phyloP scores from a whole-genome alignment of 1,140 invertebrate genomes.

The Drosophila oshimai region DNA sequence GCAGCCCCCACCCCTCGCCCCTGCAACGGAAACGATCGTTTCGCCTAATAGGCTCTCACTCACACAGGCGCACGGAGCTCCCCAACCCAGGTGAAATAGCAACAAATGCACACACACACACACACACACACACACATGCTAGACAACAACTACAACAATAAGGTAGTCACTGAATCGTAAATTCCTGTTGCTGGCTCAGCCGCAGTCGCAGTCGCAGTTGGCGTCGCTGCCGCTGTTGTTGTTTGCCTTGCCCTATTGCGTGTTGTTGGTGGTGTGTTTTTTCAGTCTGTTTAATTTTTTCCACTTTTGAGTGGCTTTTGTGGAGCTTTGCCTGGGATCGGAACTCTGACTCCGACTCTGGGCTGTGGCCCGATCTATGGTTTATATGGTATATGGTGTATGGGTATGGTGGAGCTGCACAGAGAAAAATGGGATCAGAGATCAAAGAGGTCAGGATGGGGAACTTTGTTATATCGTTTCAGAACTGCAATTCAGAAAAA shows the following conservation, averaged over 20 bases:
- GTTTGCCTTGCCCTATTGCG: constrained; percentile 82
- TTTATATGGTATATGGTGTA: background rate
- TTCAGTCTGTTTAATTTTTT: constrained; percentile 76
- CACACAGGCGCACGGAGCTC: constrained; percentile 33
- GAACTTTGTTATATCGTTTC: too few relatives aligned
- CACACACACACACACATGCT: constrained; percentile 17
- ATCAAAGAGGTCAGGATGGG: too few relatives aligned
- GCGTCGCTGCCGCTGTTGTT: constrained; percentile 63
- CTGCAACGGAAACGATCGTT: constrained; percentile 71
- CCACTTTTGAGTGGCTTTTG: constrained; percentile 66
- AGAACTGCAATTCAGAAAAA: too few relatives aligned
- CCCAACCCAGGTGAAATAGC: constrained; percentile 54
- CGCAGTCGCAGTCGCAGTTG: constrained; percentile 50
- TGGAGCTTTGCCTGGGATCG: constrained; percentile 65
- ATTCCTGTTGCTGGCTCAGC: constrained; percentile 74
- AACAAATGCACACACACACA: constrained; percentile 32
- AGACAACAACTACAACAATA: constrained; percentile 58
- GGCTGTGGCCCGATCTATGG: background rate
- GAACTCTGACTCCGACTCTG: constrained; percentile 25
- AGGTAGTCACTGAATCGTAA: constrained; percentile 77
- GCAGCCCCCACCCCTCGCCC: constrained; percentile 21
- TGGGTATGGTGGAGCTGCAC: background rate
- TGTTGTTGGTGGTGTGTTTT: constrained; percentile 70
- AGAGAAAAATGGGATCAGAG: background rate
- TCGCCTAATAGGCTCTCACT: constrained; percentile 70